Percentiles rank a stretch among this genome's conserved stretches.
Evolutionary conservation across 2,888 invertebrate species (phyloP).

Genomic region (Beris morrisii): DNA sequence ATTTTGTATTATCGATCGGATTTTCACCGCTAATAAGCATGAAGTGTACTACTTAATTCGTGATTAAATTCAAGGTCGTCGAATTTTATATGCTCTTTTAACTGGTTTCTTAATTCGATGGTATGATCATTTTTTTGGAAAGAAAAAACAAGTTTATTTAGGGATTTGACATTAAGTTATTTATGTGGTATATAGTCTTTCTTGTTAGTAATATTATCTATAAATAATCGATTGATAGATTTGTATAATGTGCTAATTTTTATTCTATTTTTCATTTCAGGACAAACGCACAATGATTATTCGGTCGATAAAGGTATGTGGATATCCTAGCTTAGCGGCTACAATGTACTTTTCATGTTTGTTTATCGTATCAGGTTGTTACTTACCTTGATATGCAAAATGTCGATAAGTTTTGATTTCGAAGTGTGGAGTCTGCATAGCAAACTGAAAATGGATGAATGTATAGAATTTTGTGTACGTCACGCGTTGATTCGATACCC

Average conservation of each 20-base stretch:
- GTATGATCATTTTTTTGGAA: not conserved
- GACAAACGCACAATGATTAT: conserved; percentile 34
- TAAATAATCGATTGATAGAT: conserved; percentile 4
- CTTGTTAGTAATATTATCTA: not conserved
- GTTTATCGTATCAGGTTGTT: no score
- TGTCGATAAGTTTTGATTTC: no score
- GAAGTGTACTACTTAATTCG: not conserved
- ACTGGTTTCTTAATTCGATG: not conserved
- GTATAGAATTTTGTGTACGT: no score
- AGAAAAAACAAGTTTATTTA: not conserved
- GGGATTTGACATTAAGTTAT: not conserved
- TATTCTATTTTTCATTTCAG: conserved; percentile 15
- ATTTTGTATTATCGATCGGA: not conserved
- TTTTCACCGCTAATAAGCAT: not conserved
- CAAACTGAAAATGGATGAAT: no score
- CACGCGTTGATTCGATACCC: no score
- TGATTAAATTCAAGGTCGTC: not conserved
- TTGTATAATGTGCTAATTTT: not conserved
- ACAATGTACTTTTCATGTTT: not conserved
- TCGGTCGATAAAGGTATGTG: conserved; percentile 31
- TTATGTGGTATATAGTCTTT: conserved; percentile 6
- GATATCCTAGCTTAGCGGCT: not conserved
- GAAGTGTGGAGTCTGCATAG: no score
- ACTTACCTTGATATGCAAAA: no score
- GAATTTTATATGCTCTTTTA: not conserved